Base-by-base conservation (phyloP, 2,888 invertebrate species). In the Thereva unica region DNA sequence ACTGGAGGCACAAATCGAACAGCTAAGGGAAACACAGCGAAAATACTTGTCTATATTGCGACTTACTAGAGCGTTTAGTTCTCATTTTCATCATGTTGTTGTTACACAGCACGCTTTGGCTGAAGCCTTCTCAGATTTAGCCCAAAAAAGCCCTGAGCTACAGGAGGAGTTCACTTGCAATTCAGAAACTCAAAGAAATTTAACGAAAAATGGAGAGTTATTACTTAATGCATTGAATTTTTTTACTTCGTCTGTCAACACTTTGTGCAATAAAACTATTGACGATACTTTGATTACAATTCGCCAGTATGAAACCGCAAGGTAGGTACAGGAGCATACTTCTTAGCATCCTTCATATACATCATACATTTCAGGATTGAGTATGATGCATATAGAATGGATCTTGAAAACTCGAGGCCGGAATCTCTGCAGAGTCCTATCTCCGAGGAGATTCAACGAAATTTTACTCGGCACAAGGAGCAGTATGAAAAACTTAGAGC, bases 371-470 rank as follows among this genome's bases (percentile, higher is more conserved):
- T 10, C 78, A 91, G 96, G 80, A 89, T 98, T 80, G 97, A 98
- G 81, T 98, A 94, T 81, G 98, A 99, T 85, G 98, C 98, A 55
- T 97, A 97, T 82, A 90, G 97, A 77, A 91, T 92, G 78, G 98
- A 98, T 83, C 83, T 97, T 75, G 96, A 97, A 80, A 85, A 89
- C 64, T 83, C 93, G 74, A 88, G 91, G 69, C 87, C 88, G 68
- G 79, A 80, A 69, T 52, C 77, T 67, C 74, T 78, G 44, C 78
- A 77, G 66, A 85, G 85, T 71, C 85, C 86, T 54, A 85, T 87
- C 40, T 83, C 92, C 38, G 93, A 93, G 76, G 91, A 93, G 74
- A 87, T 94, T 37, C 90, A 93, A 76, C 84, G 87, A 70, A 90
- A 88, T 79, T 94, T 91, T 81, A 90, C 91, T 76, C 85, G 89